Evolutionary conservation across 2,888 invertebrate genomes (phyloP).

Genomic region (Drosophila diplacantha): DNA sequence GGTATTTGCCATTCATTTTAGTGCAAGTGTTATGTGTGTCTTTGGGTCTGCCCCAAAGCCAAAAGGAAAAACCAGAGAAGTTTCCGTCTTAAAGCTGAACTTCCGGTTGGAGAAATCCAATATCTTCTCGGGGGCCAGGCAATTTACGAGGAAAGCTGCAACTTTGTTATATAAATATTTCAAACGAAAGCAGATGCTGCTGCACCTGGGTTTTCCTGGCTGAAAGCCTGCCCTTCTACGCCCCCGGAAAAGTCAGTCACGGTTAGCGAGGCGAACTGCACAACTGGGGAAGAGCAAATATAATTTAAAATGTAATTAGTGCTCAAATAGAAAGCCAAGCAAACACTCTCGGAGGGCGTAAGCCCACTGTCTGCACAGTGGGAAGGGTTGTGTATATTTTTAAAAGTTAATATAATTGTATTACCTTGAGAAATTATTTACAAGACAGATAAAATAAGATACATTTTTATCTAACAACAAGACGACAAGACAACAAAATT

Average conservation of each 20-base stretch:
- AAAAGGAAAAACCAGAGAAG: not conserved
- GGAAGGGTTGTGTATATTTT: not conserved
- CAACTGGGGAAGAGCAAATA: conserved; percentile 66
- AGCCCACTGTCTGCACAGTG: conserved; percentile 1
- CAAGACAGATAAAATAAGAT: not conserved
- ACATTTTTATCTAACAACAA: too few species aligned
- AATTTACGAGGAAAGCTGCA: conserved; percentile 55
- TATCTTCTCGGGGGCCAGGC: conserved; percentile 42
- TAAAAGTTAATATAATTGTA: too few species aligned
- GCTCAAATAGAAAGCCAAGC: conserved; percentile 73
- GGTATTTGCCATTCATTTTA: conserved; percentile 23
- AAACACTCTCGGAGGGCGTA: conserved; percentile 39
- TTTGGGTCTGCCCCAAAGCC: conserved; percentile 6
- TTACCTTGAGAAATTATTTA: not conserved
- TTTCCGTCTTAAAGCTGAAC: conserved; percentile 12
- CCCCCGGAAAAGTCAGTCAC: conserved; percentile 37
- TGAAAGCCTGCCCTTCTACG: conserved; percentile 7
- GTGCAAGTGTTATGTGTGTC: conserved; percentile 31
- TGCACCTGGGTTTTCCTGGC: conserved; percentile 23
- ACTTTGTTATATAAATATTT: conserved; percentile 71
- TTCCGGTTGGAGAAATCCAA: not conserved
- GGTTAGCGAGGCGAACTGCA: conserved; percentile 36
- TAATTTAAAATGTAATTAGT: conserved; percentile 75
- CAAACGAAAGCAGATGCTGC: conserved; percentile 53
- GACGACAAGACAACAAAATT: too few species aligned